Conservation (phyloP, 2,888 invertebrate genomes). For the Desoria tigrina region DNA sequence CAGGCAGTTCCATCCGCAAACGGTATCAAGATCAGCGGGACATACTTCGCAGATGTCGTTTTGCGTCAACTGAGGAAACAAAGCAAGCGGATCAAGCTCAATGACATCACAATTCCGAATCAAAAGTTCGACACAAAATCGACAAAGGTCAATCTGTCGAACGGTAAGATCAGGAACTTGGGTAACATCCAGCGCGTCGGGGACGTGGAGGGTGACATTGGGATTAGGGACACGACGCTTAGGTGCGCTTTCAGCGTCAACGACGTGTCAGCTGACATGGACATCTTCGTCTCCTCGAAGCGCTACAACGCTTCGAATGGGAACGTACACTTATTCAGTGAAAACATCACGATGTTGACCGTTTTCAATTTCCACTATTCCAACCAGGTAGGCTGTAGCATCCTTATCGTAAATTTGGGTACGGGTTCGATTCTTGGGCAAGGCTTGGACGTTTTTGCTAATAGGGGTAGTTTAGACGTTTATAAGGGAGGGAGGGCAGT, state of each 20-base stretch:
- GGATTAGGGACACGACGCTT: not conserved
- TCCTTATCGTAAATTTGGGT: too few relatives aligned
- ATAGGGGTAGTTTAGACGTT: too few relatives aligned
- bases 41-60: not conserved
- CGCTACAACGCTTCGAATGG: too few relatives aligned
- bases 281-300: too few relatives aligned
- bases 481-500: too few relatives aligned
- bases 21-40: not conserved
- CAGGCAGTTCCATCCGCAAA: too few relatives aligned
- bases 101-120: not conserved
- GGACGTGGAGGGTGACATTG: not conserved
- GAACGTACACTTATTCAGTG: too few relatives aligned
- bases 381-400: too few relatives aligned
- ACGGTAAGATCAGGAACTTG: not conserved
- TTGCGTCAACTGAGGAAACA: not conserved
- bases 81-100: not conserved
- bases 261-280: not conserved
- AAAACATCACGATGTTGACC: too few relatives aligned
- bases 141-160: not conserved
- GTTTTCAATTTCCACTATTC: too few relatives aligned
- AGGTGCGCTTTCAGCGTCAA: not conserved
- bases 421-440: too few relatives aligned
- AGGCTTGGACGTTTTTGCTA: too few relatives aligned
- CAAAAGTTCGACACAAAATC: not conserved
- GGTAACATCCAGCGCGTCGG: conserved; percentile 4